A percentile compares a stretch with the other conserved stretches of the same genome.
phyloP scores from a whole-genome alignment of 1,140 invertebrate genomes.

The Zaprionus kolodkinae region DNA sequence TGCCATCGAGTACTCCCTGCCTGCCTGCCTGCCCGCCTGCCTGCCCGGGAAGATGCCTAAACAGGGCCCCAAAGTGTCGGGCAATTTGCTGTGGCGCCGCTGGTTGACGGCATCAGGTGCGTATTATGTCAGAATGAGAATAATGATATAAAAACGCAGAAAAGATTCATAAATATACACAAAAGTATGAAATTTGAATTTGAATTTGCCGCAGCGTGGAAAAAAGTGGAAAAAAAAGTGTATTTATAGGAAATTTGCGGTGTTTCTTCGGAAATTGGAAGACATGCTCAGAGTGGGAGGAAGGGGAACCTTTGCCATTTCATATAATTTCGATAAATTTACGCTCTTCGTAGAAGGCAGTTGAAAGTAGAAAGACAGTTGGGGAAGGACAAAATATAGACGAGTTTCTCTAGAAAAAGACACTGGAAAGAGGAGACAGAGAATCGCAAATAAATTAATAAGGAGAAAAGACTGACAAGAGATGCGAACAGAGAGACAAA shows the following conservation, averaged over 20 bases:
- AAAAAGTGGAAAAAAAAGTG: constrained; percentile 22
- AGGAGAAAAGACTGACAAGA: no score
- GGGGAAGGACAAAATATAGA: background rate
- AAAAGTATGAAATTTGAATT: constrained; percentile 53
- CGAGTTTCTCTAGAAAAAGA: background rate
- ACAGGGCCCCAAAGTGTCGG: constrained; percentile 52
- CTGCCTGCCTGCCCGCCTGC: no score
- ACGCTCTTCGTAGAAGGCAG: background rate
- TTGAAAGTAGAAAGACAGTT: background rate
- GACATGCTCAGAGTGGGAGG: background rate
- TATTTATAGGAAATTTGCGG: constrained; percentile 34
- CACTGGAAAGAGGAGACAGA: background rate
- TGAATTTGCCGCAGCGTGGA: constrained; percentile 16
- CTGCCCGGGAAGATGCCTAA: background rate
- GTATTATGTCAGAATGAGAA: constrained; percentile 75
- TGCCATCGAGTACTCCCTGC: background rate
- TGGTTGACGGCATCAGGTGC: constrained; percentile 66
- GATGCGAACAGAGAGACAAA: no score
- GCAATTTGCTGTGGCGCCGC: constrained; percentile 58
- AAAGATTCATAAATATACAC: constrained; percentile 43
- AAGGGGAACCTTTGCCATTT: background rate
- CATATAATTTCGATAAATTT: background rate
- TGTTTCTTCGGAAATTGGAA: background rate
- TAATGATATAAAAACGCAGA: constrained; percentile 58
- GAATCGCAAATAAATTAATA: background rate